Evolutionary conservation across 2,888 invertebrate species (phyloP), one percentile per base, ranked within the genome.

Genomic region (Apodemia hepburni): DNA sequence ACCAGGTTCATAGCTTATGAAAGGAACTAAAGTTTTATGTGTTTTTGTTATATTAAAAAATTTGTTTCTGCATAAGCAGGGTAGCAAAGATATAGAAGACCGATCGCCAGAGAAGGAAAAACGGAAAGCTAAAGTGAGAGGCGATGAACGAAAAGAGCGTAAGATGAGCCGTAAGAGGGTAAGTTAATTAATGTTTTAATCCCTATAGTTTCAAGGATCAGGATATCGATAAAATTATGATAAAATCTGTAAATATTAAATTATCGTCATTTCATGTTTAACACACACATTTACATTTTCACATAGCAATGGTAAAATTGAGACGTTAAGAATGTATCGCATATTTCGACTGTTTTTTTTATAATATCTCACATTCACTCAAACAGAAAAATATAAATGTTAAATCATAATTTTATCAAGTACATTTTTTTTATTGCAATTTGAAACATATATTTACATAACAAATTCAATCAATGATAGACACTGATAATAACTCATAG

Each of bases 141-240:
- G 85, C 15, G 90, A 91, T 70, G 90, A 91, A 68, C 93, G 96
- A 70, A 96, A 95, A 86, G 97, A 97, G 84, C 93, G 96, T 78
- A 97, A 96, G 89, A 87, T 96, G 77, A 95, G 95, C 62, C 93
- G 96, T 33, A 97, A 97, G 82, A 93, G 97, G 90, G 96, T 96
- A 88, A 87, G 92, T 71, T 38, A 38, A 11, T 18, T 18, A 49
- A 18, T 11, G 11, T 49, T 49, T 18, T 18, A 49, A 18, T 12
- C 7, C 1, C 17, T 5, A 33, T 8, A 47, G 17, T 47, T 49
- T 51, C 9, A 51, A 8, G 8, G 8, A 11, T 22, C 18, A 51
- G 51, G 3, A 22, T 51, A 22, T 22, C 22, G 22, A 18, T 51
- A 22, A 51, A 51, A 49, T 49, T 49, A 49, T 49, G 49, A 49